Percentiles rank a stretch among this genome's conserved stretches.
Conservation (phyloP, 1,140 invertebrate genomes). For the Meloidogyne floridensis region DNA sequence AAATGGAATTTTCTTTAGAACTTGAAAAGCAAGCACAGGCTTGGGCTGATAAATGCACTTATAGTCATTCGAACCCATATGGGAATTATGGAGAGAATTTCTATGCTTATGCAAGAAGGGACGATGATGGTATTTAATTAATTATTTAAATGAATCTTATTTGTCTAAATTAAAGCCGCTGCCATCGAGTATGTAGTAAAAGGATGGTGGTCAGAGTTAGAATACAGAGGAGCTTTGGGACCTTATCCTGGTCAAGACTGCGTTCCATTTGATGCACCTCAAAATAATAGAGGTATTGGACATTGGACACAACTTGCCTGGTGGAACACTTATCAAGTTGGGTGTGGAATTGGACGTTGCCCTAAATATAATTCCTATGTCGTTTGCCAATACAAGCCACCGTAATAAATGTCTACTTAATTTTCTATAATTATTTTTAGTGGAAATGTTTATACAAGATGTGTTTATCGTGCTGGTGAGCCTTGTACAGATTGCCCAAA, state of each 20-base stretch:
- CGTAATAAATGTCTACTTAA: constrained; percentile 1
- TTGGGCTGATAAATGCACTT: constrained; percentile 11
- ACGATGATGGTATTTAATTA: not conserved
- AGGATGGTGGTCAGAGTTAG: constrained; percentile 21
- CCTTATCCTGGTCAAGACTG: constrained; percentile 11
- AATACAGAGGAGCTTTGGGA: not conserved
- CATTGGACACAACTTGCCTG: constrained; percentile 29
- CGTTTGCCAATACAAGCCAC: constrained; percentile 8
- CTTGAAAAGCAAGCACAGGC: constrained; percentile 1
- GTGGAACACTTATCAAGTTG: constrained; percentile 6
- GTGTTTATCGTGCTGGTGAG: not conserved
- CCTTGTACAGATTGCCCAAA: not conserved
- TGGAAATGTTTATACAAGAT: not conserved
- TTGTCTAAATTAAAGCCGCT: not conserved
- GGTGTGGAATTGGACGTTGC: constrained; percentile 18
- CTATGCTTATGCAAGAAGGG: not conserved
- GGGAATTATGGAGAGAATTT: not conserved
- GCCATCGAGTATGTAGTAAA: not conserved
- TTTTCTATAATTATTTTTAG: not conserved
- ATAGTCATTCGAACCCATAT: not conserved
- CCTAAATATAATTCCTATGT: constrained; percentile 1
- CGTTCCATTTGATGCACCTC: not conserved
- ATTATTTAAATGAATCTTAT: not conserved
- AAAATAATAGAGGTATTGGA: constrained; percentile 16
- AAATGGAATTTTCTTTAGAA: not conserved